Evolutionary conservation across 2,888 invertebrate genomes (phyloP), one percentile per base, ranked within the genome.

Genomic region (Adelognathus sp.): DNA sequence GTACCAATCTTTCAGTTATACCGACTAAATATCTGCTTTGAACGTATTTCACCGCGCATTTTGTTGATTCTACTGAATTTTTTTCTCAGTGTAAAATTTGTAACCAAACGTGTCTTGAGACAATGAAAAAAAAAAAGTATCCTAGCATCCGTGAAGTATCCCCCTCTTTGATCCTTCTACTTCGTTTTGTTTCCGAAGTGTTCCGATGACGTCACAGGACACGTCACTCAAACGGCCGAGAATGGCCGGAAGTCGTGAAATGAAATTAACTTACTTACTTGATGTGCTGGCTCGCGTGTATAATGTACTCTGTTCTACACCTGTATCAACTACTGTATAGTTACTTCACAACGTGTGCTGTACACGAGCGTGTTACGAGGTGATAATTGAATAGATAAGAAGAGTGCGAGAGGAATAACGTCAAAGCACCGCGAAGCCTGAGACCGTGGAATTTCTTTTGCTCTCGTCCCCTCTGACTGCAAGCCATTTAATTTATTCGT

Each of bases 211-310:
- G 88, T 90, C 88, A 89, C 90, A 90, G 90, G 90, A 91, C 90
- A 88, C 88, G 90, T 91, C 90, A 88, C 90, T 90, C 90, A 90
- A 87, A 86, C 82, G 41, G 9, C 52, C 85, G 84, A 89, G 90
- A 91, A 91, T 89, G 90, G 90, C 88, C 90, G 90, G 90, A 91
- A 90, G 90, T 90, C 88, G 88, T 90, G 89, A 90, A 90, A 91
- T 89, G 88, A 87, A 88, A 90, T 90, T 90, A 89, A 86, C 86
- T 85, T 82, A 86, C 83, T 79, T 82, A 84, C 83, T 70, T 66
- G 69, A 64, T 66, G 50, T 31, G 29, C 50, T 72, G 71, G 14
- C 24, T 31, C 33, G 9, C 21, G 41, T 41, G 21, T 61, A 71
- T 63, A 54, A 54, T 27, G 36, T 36, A 2, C 44, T 36, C 31